Percentiles rank a stretch among this genome's conserved stretches.
These are phyloP conservation scores for Odobenus rosmarus DNA, from an alignment of 2,113 vertebrate species.

Conservation along the genomic window DNA sequence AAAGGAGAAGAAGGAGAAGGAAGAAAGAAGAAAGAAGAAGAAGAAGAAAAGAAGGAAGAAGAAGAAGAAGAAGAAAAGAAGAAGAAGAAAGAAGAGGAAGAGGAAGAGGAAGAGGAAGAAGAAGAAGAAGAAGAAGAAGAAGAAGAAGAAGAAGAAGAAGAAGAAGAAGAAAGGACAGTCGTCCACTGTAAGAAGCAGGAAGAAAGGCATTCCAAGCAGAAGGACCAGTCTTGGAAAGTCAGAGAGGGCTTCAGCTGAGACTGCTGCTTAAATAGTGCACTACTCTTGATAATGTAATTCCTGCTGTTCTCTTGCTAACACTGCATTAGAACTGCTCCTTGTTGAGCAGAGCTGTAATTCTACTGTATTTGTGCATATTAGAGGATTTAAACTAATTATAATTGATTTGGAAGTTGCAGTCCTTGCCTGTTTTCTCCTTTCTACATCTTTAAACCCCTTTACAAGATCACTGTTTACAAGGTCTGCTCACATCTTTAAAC, in stretches of 20 bases:
- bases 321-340: constrained; percentile 58
- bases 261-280: constrained; percentile 34
- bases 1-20: too few species aligned
- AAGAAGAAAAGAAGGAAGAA: too few species aligned
- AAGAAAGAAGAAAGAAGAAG: too few species aligned
- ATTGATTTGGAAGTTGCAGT: constrained; percentile 65
- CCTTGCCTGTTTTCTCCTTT: constrained; percentile 53
- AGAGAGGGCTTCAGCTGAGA: not conserved
- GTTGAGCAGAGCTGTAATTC: constrained; percentile 43
- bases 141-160: not conserved
- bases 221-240: not conserved
- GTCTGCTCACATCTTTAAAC: constrained; percentile 59
- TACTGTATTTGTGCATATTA: constrained; percentile 72
- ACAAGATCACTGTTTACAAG: constrained; percentile 38
- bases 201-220: not conserved
- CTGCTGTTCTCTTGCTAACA: not conserved
- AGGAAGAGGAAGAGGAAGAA: not conserved
- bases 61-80: too few species aligned
- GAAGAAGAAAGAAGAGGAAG: not conserved
- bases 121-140: not conserved
- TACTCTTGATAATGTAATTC: constrained; percentile 33
- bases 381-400: constrained; percentile 69
- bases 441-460: constrained; percentile 55
- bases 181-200: not conserved
- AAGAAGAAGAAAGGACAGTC: not conserved